Evolutionary conservation across 2,113 vertebrate species (phyloP).

Genomic region (Catharus minimus): DNA sequence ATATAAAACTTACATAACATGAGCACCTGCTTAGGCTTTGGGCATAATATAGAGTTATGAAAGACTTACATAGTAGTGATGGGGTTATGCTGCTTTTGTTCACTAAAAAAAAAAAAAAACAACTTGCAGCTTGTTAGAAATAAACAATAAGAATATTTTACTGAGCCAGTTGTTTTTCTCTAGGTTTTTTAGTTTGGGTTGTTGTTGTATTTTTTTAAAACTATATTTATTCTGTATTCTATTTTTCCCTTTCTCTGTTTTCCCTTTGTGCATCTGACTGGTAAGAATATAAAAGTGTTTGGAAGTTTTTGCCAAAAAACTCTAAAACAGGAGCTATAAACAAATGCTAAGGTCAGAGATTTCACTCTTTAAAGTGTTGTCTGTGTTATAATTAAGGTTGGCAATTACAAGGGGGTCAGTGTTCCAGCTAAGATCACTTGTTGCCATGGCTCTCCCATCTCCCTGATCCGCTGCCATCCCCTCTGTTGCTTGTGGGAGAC

Average conservation of each 20-base stretch:
- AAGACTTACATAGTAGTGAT: not conserved
- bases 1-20: not conserved
- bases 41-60: not conserved
- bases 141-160: not conserved
- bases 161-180: not conserved
- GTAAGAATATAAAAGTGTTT: not conserved
- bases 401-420: not conserved
- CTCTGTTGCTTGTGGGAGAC: not conserved
- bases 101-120: not conserved
- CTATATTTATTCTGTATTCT: not conserved
- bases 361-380: not conserved
- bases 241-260: not conserved
- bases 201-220: rapidly evolving
- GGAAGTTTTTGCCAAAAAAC: not conserved
- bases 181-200: not conserved
- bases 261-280: not conserved
- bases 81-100: not conserved
- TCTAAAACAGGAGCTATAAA: not conserved
- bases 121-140: not conserved
- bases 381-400: not conserved
- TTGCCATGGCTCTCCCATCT: not conserved
- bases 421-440: not conserved
- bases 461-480: not conserved
- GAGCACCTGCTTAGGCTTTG: not conserved
- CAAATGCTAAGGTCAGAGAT: not conserved